Percentiles rank a stretch among this genome's conserved stretches.
phyloP scores from a whole-genome alignment of 2,113 vertebrate genomes.

The Nanger granti region DNA sequence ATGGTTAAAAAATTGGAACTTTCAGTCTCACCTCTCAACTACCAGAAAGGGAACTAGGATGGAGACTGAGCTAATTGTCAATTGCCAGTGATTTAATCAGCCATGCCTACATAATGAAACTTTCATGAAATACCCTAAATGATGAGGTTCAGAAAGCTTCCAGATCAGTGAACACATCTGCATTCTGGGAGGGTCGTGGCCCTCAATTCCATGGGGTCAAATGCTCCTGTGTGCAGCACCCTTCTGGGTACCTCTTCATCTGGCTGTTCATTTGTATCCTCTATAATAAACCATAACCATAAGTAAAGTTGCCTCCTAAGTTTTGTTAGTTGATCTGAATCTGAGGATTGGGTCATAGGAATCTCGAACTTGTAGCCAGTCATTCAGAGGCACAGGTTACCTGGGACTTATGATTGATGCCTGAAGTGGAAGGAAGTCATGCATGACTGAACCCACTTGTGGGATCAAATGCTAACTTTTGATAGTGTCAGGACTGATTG shows the following conservation, averaged over 20 bases:
- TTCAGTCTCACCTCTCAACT: neutral
- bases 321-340: neutral
- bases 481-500: neutral
- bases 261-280: neutral
- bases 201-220: neutral
- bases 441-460: neutral
- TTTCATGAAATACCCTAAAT: neutral
- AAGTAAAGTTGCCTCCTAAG: neutral
- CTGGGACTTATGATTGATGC: neutral
- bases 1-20: neutral
- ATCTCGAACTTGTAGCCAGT: neutral
- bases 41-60: neutral
- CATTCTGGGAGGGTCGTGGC: accelerated
- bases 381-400: neutral
- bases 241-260: neutral
- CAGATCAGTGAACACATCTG: no score
- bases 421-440: neutral
- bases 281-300: neutral
- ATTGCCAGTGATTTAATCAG: neutral
- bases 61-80: neutral
- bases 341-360: neutral
- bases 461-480: neutral
- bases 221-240: neutral
- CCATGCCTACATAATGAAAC: neutral
- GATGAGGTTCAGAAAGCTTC: neutral